These are phyloP conservation scores for Equus przewalskii DNA, from an alignment of 2,113 vertebrate genomes.

Conservation along the genomic window DNA sequence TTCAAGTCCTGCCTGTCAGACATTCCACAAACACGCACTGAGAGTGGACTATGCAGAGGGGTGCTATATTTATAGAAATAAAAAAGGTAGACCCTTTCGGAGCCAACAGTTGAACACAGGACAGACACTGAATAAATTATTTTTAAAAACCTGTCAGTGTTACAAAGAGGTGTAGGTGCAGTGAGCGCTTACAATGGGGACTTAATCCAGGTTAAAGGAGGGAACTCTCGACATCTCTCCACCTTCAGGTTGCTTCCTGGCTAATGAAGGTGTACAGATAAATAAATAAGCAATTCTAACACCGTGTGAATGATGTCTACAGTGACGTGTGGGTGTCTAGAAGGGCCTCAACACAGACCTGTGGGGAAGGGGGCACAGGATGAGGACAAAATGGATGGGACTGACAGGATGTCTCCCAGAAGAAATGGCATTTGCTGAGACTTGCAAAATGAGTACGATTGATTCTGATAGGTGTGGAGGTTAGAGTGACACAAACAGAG, in stretches of 20 bases:
- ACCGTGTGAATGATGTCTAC: not conserved
- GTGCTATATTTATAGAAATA: not conserved
- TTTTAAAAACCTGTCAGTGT: not conserved
- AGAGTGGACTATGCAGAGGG: not conserved
- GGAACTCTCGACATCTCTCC: not conserved
- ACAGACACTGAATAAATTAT: conserved; percentile 10
- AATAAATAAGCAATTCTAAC: not conserved
- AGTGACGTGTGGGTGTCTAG: not conserved
- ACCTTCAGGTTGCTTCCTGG: not conserved
- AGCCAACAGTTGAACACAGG: not conserved
- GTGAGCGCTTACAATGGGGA: not conserved
- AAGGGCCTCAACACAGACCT: not conserved
- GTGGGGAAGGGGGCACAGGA: not conserved
- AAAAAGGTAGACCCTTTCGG: not conserved
- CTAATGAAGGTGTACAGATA: not conserved
- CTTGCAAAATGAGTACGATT: not conserved
- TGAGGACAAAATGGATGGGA: too few species aligned
- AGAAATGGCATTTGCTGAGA: not conserved
- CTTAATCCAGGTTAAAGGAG: not conserved
- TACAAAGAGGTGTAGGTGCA: not conserved
- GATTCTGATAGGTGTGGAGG: not conserved
- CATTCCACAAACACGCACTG: not conserved
- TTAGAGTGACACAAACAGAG: not conserved
- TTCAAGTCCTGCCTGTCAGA: not conserved
- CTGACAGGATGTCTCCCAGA: not conserved